phyloP scores from a whole-genome alignment of 2,797 vertebrate genomes.

The Tarsius wallacei region DNA sequence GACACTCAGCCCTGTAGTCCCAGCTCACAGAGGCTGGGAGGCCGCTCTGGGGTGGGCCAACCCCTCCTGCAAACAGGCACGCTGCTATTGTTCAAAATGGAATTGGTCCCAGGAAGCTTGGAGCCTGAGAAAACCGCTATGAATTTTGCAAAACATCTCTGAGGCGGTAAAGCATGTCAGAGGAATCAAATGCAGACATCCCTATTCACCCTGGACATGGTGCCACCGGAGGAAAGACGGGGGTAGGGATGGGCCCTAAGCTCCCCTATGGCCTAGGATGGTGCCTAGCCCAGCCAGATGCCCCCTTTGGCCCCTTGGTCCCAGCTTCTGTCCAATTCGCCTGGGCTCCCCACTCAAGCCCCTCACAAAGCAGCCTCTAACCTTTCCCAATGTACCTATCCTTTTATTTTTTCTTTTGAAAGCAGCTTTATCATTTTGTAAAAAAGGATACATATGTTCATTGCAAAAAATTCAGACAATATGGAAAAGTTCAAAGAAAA shows the following conservation, averaged over 20 bases:
- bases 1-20: conserved; percentile 26
- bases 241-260: not conserved
- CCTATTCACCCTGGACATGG: conserved; percentile 82
- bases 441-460: conserved; percentile 81
- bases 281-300: not conserved
- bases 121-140: conserved; percentile 89
- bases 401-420: conserved; percentile 65
- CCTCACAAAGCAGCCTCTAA: not conserved
- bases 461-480: conserved; percentile 83
- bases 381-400: conserved; percentile 55
- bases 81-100: conserved; percentile 90
- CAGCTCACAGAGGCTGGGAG: conserved; percentile 74
- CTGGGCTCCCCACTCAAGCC: not conserved
- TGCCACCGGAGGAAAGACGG: not conserved
- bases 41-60: conserved; percentile 72
- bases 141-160: conserved; percentile 91
- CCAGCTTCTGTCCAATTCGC: not conserved
- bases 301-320: too few species aligned
- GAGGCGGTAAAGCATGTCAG: conserved; percentile 90
- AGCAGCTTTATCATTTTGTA: conserved; percentile 75
- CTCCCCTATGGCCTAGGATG: not conserved
- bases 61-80: conserved; percentile 73
- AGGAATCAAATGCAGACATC: conserved; percentile 89
- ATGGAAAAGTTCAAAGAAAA: conserved; percentile 87
- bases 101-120: conserved; percentile 92